Conservation (phyloP, 2,797 vertebrate species). For the Moxostoma hubbsi region DNA sequence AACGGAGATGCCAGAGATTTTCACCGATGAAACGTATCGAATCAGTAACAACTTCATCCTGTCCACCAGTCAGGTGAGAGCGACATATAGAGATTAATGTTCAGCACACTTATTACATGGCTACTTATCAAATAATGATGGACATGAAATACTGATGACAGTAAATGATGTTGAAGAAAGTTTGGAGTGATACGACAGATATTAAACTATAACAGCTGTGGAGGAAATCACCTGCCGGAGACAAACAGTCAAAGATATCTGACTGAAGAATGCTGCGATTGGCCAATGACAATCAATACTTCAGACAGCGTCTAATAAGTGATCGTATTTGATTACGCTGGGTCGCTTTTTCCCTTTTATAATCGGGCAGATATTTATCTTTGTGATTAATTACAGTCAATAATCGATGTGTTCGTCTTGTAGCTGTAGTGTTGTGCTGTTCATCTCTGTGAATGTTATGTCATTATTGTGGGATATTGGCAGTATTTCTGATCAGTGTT, state of each 20-base stretch:
- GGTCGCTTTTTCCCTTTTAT: neutral
- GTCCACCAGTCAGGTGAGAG: constrained; percentile 94
- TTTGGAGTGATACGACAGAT: too few relatives aligned
- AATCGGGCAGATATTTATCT: neutral
- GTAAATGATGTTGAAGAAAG: too few relatives aligned
- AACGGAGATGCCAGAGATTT: constrained; percentile 89
- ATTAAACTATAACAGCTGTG: too few relatives aligned
- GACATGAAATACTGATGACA: too few relatives aligned
- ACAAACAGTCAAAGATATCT: too few relatives aligned
- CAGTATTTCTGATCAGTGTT: neutral
- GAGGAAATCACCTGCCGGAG: too few relatives aligned
- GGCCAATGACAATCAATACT: neutral
- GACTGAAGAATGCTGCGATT: neutral
- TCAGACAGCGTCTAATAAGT: neutral
- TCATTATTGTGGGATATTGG: neutral
- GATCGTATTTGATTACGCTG: neutral
- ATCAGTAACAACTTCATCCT: constrained; percentile 91
- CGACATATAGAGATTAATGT: too few relatives aligned
- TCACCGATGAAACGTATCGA: constrained; percentile 88
- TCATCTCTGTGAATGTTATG: neutral
- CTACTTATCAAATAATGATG: too few relatives aligned
- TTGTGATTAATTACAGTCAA: neutral
- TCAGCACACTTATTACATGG: neutral
- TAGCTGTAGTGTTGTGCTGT: neutral
- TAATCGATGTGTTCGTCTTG: neutral